Evolutionary conservation across 2,888 invertebrate species (phyloP).

Genomic region (Drosophila tanythrix): DNA sequence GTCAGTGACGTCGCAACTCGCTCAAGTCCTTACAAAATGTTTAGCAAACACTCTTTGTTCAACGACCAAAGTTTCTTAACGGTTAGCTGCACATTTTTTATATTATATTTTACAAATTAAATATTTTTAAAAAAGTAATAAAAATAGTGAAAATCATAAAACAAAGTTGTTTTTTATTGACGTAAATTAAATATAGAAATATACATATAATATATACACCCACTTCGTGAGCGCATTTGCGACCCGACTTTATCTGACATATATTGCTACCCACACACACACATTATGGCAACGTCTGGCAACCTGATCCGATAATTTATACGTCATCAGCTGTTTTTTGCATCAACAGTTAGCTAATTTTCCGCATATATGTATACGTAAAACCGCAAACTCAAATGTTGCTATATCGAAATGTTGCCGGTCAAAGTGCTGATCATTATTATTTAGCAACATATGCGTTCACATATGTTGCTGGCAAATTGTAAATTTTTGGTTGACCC

Average conservation of each 20-base stretch:
- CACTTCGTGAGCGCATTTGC: conserved; percentile 15
- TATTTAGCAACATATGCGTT: conserved; percentile 12
- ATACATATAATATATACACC: conserved; percentile 1
- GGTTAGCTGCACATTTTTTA: neutral
- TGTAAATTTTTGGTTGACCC: conserved; percentile 42
- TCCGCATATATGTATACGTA: conserved; percentile 1
- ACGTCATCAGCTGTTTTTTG: conserved; percentile 23
- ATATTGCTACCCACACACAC: conserved; percentile 21
- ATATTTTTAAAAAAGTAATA: neutral
- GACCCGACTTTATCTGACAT: conserved; percentile 2
- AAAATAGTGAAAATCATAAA: neutral
- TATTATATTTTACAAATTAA: neutral
- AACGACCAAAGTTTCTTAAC: neutral
- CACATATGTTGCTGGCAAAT: conserved; percentile 32
- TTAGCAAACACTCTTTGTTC: neutral
- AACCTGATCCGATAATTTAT: conserved; percentile 25
- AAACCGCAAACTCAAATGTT: conserved; percentile 22
- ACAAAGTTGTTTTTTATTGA: neutral
- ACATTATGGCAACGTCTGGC: conserved; percentile 22
- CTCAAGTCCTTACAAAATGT: neutral
- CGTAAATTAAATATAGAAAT: neutral
- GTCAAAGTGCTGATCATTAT: conserved; percentile 27
- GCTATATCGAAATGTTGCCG: conserved; percentile 19
- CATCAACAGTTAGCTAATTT: conserved; percentile 25
- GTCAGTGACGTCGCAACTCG: conserved; percentile 47